Conservation (phyloP, 2,797 vertebrate genomes). For the Chaetodon trifasciatus region DNA sequence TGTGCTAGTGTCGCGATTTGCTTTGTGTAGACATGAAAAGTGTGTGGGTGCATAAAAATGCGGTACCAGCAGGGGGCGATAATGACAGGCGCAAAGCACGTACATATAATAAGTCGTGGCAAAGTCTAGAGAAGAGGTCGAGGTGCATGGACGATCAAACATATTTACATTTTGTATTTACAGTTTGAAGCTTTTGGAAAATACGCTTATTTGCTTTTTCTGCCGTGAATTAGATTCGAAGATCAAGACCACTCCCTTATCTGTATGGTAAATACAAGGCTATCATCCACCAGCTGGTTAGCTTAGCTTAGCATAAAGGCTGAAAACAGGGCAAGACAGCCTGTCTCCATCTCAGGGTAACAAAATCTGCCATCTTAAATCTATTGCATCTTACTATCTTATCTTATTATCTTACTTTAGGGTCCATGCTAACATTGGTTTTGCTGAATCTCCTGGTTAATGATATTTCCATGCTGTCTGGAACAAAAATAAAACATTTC, state of each 20-base stretch:
- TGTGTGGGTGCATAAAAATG: not conserved
- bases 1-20: not conserved
- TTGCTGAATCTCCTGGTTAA: conserved; percentile 12
- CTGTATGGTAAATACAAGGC: not conserved
- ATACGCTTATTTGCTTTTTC: not conserved
- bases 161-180: not conserved
- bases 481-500: not conserved
- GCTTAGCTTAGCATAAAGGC: not conserved
- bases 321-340: not conserved
- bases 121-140: too few relatives aligned
- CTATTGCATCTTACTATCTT: not conserved
- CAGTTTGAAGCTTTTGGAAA: not conserved
- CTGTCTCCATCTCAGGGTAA: not conserved
- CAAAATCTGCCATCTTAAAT: too few relatives aligned
- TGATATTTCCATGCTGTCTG: not conserved
- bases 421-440: not conserved
- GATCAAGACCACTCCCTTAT: not conserved
- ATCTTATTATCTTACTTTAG: not conserved
- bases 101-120: not conserved
- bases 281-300: not conserved
- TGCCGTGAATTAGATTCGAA: not conserved
- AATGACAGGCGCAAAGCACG: not conserved
- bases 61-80: not conserved
- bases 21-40: not conserved
- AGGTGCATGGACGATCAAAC: not conserved